Evolutionary conservation across 2,797 vertebrate species (phyloP).

Genomic region (Mormyrops attenuatus): DNA sequence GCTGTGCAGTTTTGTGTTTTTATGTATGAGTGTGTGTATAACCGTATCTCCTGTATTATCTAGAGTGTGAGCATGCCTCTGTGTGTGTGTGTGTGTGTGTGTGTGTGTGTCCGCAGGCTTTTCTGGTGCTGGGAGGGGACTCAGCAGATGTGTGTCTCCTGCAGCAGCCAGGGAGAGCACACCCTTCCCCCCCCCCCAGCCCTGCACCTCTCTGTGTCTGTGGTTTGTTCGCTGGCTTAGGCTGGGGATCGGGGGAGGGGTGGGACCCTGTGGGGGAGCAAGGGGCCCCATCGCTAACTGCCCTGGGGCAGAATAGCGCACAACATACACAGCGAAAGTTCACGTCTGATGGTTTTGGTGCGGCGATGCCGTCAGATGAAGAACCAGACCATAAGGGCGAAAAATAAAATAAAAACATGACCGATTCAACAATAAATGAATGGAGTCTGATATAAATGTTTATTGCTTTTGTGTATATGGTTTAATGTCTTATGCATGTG

Average conservation of each 20-base stretch:
- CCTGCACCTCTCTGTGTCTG: constrained; percentile 40
- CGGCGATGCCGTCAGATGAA: constrained; percentile 39
- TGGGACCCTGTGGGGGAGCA: constrained; percentile 46
- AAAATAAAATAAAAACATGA: neutral
- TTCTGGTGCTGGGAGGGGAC: constrained; percentile 23
- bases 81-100: constrained; percentile 12
- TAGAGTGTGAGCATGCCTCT: constrained; percentile 28
- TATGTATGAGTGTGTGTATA: neutral
- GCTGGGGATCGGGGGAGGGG: constrained; percentile 35
- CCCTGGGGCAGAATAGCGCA: constrained; percentile 59
- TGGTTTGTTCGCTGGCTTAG: constrained; percentile 41
- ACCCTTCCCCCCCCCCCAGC: neutral
- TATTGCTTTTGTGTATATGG: neutral
- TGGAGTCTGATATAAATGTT: neutral
- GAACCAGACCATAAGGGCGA: neutral
- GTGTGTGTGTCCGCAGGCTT: constrained; percentile 14
- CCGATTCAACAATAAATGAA: neutral
- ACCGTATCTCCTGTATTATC: neutral
- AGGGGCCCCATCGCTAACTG: constrained; percentile 53
- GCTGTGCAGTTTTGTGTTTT: neutral
- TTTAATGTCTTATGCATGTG: neutral
- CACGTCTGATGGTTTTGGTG: neutral
- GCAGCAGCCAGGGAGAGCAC: constrained; percentile 3
- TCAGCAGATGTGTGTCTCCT: constrained; percentile 31
- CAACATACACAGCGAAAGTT: constrained; percentile 54